A percentile compares a stretch with the other conserved stretches of the same genome.
These are phyloP conservation scores for Notospermus geniculatus DNA, from an alignment of 1,140 invertebrate species.

Conservation along the genomic window DNA sequence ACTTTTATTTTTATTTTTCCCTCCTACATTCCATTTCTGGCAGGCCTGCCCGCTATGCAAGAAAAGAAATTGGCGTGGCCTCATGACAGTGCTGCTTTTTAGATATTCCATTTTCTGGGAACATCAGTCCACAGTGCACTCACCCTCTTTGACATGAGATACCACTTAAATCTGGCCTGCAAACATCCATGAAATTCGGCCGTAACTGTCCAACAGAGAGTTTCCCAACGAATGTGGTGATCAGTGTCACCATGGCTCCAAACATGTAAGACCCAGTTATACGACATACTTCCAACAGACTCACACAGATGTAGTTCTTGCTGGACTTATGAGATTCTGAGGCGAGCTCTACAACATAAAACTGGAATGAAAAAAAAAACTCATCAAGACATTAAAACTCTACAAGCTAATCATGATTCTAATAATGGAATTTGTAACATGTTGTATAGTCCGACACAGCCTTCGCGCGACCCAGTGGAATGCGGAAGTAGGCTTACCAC, in stretches of 20 bases:
- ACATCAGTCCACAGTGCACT: background rate
- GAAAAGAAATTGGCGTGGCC: too few species aligned
- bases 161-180: background rate
- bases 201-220: background rate
- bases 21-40: too few species aligned
- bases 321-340: slow-evolving; percentile 7
- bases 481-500: too few species aligned
- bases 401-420: too few species aligned
- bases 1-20: too few species aligned
- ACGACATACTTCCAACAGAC: background rate
- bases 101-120: too few species aligned
- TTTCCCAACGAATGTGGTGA: background rate
- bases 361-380: slow-evolving; percentile 2
- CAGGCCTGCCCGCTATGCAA: too few species aligned
- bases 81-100: too few species aligned
- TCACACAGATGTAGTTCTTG: slow-evolving; percentile 6
- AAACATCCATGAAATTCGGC: background rate
- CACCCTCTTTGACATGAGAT: background rate
- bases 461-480: too few species aligned
- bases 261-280: slow-evolving; percentile 1
- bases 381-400: too few species aligned
- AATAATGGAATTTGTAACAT: too few species aligned
- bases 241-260: background rate
- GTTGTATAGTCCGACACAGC: too few species aligned
- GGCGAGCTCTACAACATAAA: slow-evolving; percentile 3